Base-by-base conservation (phyloP, 1,140 invertebrate genomes). In the Drosophila ambigua region DNA sequence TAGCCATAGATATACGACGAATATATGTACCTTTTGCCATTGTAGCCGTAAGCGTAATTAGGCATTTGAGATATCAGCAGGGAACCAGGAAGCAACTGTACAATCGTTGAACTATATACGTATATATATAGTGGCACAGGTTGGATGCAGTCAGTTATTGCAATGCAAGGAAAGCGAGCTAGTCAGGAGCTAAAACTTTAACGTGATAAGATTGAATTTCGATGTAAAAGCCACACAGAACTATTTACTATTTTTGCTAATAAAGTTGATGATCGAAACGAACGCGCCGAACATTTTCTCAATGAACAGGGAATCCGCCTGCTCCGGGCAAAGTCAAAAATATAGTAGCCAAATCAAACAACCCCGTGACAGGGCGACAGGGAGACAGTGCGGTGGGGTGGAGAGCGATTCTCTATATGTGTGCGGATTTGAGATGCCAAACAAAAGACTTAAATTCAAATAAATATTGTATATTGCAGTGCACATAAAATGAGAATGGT, bases 371-470 rank as follows among this genome's bases (percentile, higher is more conserved):
- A 20, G 15, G n/a, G 15, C 35, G 50, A 20, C 20, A 20, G 20
- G 20, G 1, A 20, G 20, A 20, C 1, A 13, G 26, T n/a, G n/a
- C n/a, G n/a, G n/a, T n/a, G n/a, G n/a, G n/a, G n/a, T n/a, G 24
- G 5, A 8, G 4, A 48, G 4, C 43, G 39, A 48, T 46, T 62
- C 48, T 65, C 52, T 59, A 41, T 63, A 35, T 72, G 60, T 78
- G 72, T 77, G 83, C 85, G 68, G 83, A 84, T 90, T 89, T 84
- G 46, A 75, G 80, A 81, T 81, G 68, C 79, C 77, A 84, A 85
- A 89, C 85, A 89, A 89, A 71, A 73, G 84, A 89, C 84, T 89
- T 89, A 89, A 90, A 90, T 80, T 89, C 85, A 90, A 90, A 89
- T 89, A 89, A 90, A 89, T 89, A 89, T 89, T 89, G 85, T 89